Evolutionary conservation across 2,888 invertebrate species (phyloP).

Genomic region (Ophion obscuratus): DNA sequence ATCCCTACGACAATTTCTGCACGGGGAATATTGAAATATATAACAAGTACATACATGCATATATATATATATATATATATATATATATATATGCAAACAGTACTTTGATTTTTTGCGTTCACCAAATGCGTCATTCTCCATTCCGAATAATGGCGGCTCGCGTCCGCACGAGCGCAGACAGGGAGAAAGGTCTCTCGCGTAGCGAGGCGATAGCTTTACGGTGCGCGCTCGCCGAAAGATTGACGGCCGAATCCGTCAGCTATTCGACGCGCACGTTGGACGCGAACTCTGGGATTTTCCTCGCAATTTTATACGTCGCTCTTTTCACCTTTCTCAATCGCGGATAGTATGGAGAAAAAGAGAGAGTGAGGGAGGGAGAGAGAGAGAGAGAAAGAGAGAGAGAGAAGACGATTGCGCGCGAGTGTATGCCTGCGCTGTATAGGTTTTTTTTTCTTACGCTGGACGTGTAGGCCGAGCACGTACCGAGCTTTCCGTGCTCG

Average conservation of each 20-base stretch:
- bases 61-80: too few relatives aligned
- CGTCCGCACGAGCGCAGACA: slow-evolving; percentile 16
- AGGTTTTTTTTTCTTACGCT: slow-evolving; percentile 45
- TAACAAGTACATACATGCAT: background rate
- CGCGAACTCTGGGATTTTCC: slow-evolving; percentile 71
- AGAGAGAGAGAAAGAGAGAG: slow-evolving; percentile 14
- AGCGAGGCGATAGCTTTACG: slow-evolving; percentile 77
- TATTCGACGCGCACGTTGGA: slow-evolving; percentile 74
- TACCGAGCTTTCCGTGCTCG: slow-evolving; percentile 73
- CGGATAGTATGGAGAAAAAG: slow-evolving; percentile 30
- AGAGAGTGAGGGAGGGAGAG: background rate
- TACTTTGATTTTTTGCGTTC: background rate
- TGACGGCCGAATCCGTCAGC: slow-evolving; percentile 82
- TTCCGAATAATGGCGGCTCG: slow-evolving; percentile 17
- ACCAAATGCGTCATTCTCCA: background rate
- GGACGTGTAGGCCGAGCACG: slow-evolving; percentile 77
- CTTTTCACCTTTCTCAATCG: slow-evolving; percentile 61
- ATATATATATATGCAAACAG: background rate
- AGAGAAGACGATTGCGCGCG: slow-evolving; percentile 3
- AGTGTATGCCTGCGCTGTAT: slow-evolving; percentile 17
- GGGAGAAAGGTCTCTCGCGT: slow-evolving; percentile 49
- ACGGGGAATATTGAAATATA: too few relatives aligned
- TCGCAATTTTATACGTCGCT: slow-evolving; percentile 63
- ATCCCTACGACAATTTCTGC: too few relatives aligned
- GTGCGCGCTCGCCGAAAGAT: slow-evolving; percentile 80